phyloP scores from a whole-genome alignment of 2,888 invertebrate species.

The Zaprionus obscuricornis region DNA sequence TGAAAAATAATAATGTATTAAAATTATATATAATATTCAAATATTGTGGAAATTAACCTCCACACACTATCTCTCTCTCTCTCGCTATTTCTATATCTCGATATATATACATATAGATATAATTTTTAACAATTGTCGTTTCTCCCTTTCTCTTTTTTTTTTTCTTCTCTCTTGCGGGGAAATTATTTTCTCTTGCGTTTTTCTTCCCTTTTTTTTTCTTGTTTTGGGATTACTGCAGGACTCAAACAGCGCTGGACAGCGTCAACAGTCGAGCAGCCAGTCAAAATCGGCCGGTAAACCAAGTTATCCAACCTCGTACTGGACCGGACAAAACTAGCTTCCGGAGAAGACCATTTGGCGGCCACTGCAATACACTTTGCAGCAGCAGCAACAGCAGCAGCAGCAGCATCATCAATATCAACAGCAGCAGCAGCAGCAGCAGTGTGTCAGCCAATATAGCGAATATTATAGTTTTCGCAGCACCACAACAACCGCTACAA shows the following conservation, averaged over 20 bases:
- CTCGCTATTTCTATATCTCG: too few species aligned
- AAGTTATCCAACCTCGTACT: constrained; percentile 83
- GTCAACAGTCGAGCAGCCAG: constrained; percentile 83
- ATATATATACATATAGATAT: too few species aligned
- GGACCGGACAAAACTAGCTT: constrained; percentile 84
- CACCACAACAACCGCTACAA: constrained; percentile 36
- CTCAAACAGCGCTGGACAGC: constrained; percentile 84
- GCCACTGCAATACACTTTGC: constrained; percentile 58
- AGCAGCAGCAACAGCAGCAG: constrained; percentile 35
- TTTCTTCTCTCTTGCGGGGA: too few species aligned
- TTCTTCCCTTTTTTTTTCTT: constrained; percentile 28
- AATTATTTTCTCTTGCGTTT: too few species aligned
- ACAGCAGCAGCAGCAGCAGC: constrained; percentile 36
- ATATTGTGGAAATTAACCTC: too few species aligned
- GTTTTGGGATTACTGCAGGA: too few species aligned
- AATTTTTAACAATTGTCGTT: too few species aligned
- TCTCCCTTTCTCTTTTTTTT: too few species aligned
- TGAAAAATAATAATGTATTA: too few species aligned
- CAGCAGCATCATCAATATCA: constrained; percentile 61
- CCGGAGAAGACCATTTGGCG: constrained; percentile 73
- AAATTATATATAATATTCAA: too few species aligned
- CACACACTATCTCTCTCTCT: too few species aligned
- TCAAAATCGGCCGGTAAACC: constrained; percentile 83
- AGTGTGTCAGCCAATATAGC: constrained; percentile 28
- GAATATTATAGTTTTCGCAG: constrained; percentile 62